Base-by-base conservation (phyloP, 2,888 invertebrate species). In the Pyrgus malvae region DNA sequence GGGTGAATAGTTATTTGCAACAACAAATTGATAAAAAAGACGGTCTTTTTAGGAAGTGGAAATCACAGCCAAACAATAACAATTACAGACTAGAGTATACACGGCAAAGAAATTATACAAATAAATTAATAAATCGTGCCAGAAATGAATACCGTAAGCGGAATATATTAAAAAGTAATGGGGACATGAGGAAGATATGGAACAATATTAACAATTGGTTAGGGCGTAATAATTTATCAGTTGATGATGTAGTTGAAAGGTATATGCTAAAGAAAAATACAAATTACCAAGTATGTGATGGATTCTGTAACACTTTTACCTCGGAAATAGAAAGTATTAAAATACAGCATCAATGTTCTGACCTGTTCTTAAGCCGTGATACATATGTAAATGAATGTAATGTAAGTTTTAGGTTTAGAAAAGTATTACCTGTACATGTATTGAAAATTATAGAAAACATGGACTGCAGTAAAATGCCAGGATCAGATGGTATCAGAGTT, bases 391-490 rank as follows among this genome's bases (percentile, higher is more conserved):
- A 11, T 11, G 44, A 17, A 29, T 17, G 27, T 23, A 29, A 9
- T 17, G 42, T 42, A 5, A 42, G 27, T 42, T 42, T 23, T n/a
- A 42, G 42, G 6, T 29, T 16, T 23, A 27, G 5, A 1, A 42
- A 29, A 29, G 42, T 42, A 3, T 29, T 8, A 17, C 42, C 42
- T 23, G 11, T 2, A 3, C 14, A 29, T 7, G 29, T 29, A 2
- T 3, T 40, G 1, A 54, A 40, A 16, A 16, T 31, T 2, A 57
- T 57, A 29, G 48, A 48, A 3, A 53, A 29, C 8, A 21, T 53
- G 21, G 53, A 50, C 33, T 46, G 41, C 16, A 41, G 33, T 6
- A 60, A 60, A 16, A 16, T 49, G 25, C 33, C 59, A 29, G 59
- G 57, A 23, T 49, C 53, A 7, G 57, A 60, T 37, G 27, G 50